Evolutionary conservation across 2,888 invertebrate species (phyloP), one percentile per base, ranked within the genome.

Genomic region (Hydropsyche betteni): DNA sequence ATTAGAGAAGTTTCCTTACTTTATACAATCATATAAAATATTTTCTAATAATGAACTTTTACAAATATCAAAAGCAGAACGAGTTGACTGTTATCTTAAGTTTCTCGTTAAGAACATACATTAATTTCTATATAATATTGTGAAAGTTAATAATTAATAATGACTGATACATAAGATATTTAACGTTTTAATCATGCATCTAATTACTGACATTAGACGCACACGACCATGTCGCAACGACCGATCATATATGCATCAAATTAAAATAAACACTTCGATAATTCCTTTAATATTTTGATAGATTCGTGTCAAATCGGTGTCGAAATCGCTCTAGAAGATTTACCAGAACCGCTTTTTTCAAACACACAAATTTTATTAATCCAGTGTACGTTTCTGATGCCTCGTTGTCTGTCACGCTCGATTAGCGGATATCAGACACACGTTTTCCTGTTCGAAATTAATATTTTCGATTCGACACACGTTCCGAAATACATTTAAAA

Each of bases 271-370:
- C 16, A 16, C 16, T 5, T 58, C 24, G n/a, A 58, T 58, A 58
- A 58, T 24, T 4, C 58, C 58, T 14, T 58, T 24, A 58, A 58
- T 58, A 24, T 58, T 58, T 14, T 58, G 58, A 58, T 58, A 58
- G 58, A 58, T 58, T 14, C 58, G 58, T 58, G 58, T 58, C 58
- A 58, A 58, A 24, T 58, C 24, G 24, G 16, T 16, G 24, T 14
- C 16, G 58, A 24, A 58, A 14, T 14, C 5, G 12, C 53, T 6
- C 53, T 24, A 24, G 24, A 16, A 58, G 58, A 58, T 58, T 58
- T 58, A 58, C 16, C 8, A 24, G 58, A 24, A 58, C 58, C 16
- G 4, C 16, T 58, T 58, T 58, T 53, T 6, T 53, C 14, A 10
- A 24, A 24, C 24, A 24, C 24, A 24, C 24, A 24, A 24, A 24